Percentiles rank a stretch among this genome's conserved stretches.
Evolutionary conservation across 2,113 vertebrate genomes (phyloP).

Genomic region (Parotia lawesii): DNA sequence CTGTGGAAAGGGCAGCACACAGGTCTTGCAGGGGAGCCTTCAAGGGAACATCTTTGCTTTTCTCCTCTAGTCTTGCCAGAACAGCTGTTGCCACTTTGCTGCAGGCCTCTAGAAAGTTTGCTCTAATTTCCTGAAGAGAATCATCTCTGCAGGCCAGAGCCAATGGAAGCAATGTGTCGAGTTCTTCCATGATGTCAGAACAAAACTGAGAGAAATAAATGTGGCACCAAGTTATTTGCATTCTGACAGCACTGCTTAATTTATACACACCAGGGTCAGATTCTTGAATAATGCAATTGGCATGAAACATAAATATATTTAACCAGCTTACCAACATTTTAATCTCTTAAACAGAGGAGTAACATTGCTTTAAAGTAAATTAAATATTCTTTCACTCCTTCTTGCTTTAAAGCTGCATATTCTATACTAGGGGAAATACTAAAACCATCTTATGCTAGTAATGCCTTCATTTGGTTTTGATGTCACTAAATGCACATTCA

Average conservation of each 20-base stretch:
- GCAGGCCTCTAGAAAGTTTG: conserved; percentile 86
- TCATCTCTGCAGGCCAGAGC: conserved; percentile 84
- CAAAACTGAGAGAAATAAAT: conserved; percentile 84
- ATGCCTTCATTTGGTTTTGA: neutral
- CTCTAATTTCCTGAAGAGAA: conserved; percentile 84
- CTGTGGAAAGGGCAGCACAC: conserved; percentile 78
- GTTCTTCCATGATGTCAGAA: conserved; percentile 83
- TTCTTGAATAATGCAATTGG: conserved; percentile 54
- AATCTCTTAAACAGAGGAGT: conserved; percentile 19
- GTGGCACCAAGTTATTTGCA: conserved; percentile 55
- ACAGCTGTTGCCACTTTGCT: conserved; percentile 80
- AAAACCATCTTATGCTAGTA: conserved; percentile 1
- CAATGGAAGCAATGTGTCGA: conserved; percentile 87
- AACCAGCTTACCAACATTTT: conserved; percentile 20
- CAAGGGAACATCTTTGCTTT: conserved; percentile 79
- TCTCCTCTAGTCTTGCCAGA: conserved; percentile 80
- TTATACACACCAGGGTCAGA: conserved; percentile 29
- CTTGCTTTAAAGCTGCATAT: neutral
- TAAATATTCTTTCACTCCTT: neutral
- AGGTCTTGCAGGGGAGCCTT: conserved; percentile 80
- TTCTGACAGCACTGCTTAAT: conserved; percentile 52
- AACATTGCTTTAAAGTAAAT: neutral
- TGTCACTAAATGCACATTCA: neutral
- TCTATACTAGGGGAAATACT: neutral
- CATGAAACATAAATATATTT: conserved; percentile 39